Conservation (phyloP, 2,797 vertebrate species). For the Siniperca obscura region DNA sequence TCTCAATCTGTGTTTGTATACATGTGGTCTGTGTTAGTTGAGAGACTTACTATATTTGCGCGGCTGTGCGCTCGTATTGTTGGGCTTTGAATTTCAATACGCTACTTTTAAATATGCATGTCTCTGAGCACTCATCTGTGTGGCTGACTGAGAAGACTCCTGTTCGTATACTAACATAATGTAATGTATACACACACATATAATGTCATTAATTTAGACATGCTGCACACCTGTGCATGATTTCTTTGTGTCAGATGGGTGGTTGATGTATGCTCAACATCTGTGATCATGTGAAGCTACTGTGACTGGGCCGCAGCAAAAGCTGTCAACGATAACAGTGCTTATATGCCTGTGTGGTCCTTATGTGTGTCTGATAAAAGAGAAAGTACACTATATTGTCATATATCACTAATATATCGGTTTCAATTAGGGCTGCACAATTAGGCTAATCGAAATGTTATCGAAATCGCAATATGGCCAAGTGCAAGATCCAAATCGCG, state of each 20-base stretch:
- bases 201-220: not conserved
- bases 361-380: not conserved
- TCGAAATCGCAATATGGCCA: too few species aligned
- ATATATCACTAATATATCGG: not conserved
- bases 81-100: not conserved
- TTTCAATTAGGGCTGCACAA: not conserved
- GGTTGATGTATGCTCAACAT: constrained; percentile 23
- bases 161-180: not conserved
- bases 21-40: not conserved
- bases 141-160: not conserved
- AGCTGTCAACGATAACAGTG: not conserved
- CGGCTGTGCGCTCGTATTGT: not conserved
- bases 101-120: constrained; percentile 14
- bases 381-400: not conserved
- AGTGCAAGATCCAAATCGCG: too few species aligned
- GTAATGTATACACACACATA: not conserved
- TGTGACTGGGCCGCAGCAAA: not conserved
- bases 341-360: not conserved
- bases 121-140: not conserved
- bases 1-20: not conserved
- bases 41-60: constrained; percentile 14
- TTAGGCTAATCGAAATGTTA: too few species aligned
- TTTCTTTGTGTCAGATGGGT: constrained; percentile 9
- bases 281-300: constrained; percentile 22
- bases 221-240: not conserved